Conservation (phyloP, 2,888 invertebrate genomes). For the Bellardia pandia region DNA sequence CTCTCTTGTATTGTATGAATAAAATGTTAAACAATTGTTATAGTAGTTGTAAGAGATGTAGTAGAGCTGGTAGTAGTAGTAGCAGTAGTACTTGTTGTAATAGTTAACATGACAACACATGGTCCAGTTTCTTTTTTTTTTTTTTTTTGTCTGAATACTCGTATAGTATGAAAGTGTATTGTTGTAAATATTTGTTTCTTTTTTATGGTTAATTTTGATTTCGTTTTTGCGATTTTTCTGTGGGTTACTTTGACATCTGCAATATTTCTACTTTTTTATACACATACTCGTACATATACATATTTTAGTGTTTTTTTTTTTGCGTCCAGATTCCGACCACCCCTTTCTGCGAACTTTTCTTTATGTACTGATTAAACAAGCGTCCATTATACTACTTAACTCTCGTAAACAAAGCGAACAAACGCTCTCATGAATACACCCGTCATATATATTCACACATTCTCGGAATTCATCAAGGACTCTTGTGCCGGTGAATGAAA, state of each 20-base stretch:
- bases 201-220: constrained; percentile 22
- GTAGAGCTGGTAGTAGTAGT: background rate
- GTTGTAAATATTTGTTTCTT: constrained; percentile 9
- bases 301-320: constrained; percentile 19
- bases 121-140: constrained; percentile 35
- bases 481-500: constrained; percentile 11
- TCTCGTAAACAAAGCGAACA: constrained; percentile 20
- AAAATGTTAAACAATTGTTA: constrained; percentile 38
- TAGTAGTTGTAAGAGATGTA: constrained; percentile 28
- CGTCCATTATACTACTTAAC: constrained; percentile 21
- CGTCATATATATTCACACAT: constrained; percentile 27
- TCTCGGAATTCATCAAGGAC: constrained; percentile 51
- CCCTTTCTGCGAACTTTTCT: constrained; percentile 27
- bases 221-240: background rate
- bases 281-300: no score
- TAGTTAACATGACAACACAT: constrained; percentile 58
- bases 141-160: no score
- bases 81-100: constrained; percentile 16
- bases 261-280: constrained; percentile 32
- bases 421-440: background rate
- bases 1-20: constrained; percentile 11
- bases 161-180: background rate
- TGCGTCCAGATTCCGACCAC: constrained; percentile 1
- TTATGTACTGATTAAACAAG: constrained; percentile 35
- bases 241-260: constrained; percentile 56